Evolutionary conservation across 2,888 invertebrate genomes (phyloP).

Genomic region (Ctena decussata): DNA sequence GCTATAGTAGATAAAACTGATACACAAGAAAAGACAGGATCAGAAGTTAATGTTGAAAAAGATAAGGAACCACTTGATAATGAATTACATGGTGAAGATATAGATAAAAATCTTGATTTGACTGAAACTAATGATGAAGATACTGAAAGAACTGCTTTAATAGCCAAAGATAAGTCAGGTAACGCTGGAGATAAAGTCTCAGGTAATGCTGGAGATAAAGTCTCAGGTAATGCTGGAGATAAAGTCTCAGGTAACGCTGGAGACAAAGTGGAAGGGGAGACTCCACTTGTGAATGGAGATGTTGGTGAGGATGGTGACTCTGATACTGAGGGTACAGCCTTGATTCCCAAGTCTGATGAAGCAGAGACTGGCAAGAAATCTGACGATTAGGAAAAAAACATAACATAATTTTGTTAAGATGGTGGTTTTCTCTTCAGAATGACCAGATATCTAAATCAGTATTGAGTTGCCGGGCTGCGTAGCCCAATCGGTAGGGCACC

Average conservation of each 20-base stretch:
- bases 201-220: no score
- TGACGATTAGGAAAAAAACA: no score
- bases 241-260: neutral
- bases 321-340: neutral
- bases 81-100: neutral
- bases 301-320: neutral
- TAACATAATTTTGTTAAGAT: no score
- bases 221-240: neutral
- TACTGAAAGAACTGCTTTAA: neutral
- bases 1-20: neutral
- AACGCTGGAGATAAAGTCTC: no score
- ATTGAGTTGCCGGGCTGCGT: no score
- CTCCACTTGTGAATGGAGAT: neutral
- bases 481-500: no score
- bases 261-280: neutral
- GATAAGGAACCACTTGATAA: neutral
- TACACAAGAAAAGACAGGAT: neutral
- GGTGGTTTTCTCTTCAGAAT: no score
- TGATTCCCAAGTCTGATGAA: neutral
- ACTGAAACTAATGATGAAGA: neutral
- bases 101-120: neutral
- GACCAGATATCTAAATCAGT: no score
- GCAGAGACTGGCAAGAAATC: neutral
- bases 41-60: neutral
- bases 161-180: neutral